Evolutionary conservation across 2,113 vertebrate species (phyloP).

Genomic region (Nothoprocta pentlandii): DNA sequence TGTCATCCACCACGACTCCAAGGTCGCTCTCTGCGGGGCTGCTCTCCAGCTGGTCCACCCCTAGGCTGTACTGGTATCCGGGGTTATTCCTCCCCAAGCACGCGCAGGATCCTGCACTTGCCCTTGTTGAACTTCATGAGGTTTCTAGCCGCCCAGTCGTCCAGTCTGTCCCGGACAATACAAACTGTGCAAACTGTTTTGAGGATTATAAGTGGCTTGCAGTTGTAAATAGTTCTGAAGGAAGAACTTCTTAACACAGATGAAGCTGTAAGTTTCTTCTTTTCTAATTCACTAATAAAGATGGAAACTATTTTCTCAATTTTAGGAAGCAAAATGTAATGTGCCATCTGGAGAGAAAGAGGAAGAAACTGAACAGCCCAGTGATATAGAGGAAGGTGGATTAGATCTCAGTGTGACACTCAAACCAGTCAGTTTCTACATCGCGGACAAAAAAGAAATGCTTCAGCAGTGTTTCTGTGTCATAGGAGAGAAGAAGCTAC

Average conservation of each 20-base stretch:
- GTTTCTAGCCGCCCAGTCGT: no score
- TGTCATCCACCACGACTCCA: no score
- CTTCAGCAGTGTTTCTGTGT: constrained; percentile 93
- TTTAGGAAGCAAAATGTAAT: constrained; percentile 83
- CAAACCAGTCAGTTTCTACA: constrained; percentile 92
- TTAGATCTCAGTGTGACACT: constrained; percentile 89
- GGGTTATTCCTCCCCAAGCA: no score
- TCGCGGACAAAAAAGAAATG: constrained; percentile 90
- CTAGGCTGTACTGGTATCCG: no score
- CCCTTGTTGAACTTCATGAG: no score
- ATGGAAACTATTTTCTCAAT: neutral
- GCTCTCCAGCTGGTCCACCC: no score
- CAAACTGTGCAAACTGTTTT: neutral
- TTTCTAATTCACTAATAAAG: neutral
- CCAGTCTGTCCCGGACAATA: no score
- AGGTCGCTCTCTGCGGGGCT: no score
- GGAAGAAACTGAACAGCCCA: constrained; percentile 83
- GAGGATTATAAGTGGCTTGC: neutral
- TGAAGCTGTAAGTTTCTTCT: neutral
- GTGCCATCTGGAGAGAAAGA: constrained; percentile 73
- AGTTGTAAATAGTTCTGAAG: neutral
- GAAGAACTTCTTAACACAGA: neutral
- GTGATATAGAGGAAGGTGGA: constrained; percentile 95
- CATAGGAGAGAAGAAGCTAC: constrained; percentile 91
- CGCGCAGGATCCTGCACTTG: no score